A percentile compares a stretch with the other conserved stretches of the same genome.
Evolutionary conservation across 37 sponge, comb jelly and placozoan species (phyloP).

Genomic region (Petrosia ficiformis): DNA sequence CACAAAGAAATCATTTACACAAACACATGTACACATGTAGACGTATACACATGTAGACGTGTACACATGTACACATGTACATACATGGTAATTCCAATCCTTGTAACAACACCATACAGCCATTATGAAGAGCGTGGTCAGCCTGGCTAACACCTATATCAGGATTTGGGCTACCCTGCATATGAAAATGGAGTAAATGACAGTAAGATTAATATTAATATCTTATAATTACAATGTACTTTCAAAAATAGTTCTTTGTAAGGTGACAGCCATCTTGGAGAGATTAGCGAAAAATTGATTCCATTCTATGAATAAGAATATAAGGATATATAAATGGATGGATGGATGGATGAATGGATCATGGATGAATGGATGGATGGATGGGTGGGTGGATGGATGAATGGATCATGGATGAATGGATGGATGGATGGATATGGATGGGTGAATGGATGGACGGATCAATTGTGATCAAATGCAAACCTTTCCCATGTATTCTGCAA

Average conservation of each 20-base stretch:
- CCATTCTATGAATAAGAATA: constrained; percentile 4
- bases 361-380: too few relatives aligned
- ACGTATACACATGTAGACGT: not conserved
- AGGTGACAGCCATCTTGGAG: constrained; percentile 14
- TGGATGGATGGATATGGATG: too few relatives aligned
- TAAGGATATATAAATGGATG: not conserved
- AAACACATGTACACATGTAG: not conserved
- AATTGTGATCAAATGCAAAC: not conserved
- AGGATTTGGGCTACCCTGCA: not conserved
- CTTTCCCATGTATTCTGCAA: constrained; percentile 32
- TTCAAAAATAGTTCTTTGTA: constrained; percentile 22
- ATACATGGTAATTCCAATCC: constrained; percentile 39
- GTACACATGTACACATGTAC: too few relatives aligned
- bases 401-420: too few relatives aligned
- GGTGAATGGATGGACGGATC: too few relatives aligned
- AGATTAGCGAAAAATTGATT: constrained; percentile 28
- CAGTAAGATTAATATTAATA: too few relatives aligned
- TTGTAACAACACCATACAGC: constrained; percentile 37
- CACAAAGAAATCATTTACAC: not conserved
- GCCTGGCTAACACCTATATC: not conserved
- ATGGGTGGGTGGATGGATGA: too few relatives aligned
- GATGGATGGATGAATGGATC: too few relatives aligned
- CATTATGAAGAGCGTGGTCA: constrained; percentile 32
- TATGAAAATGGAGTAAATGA: constrained; percentile 5
- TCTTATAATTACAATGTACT: too few relatives aligned